Evolutionary conservation across 2,888 invertebrate species (phyloP), one percentile per base, ranked within the genome.

Genomic region (Caenorhabditis doughertyi): DNA sequence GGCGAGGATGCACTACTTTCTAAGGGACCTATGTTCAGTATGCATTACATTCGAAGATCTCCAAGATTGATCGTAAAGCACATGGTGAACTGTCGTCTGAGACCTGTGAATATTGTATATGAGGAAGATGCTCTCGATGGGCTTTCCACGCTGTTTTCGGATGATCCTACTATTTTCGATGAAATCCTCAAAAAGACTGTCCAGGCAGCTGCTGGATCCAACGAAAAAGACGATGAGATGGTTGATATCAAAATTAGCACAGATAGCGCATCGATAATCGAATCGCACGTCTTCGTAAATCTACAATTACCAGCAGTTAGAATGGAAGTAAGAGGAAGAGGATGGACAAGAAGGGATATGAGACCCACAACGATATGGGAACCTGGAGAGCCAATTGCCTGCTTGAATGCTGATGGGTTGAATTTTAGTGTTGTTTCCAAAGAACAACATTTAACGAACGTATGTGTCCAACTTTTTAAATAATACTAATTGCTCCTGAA

Each of bases 101-200:
- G 89, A 23, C 90, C 92, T 2, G 84, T 92, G 18, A 86, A 87
- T 39, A 84, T 91, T n/a, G 86, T 91, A 65, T 91, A 88, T 80
- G 91, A 91, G 58, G 89, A 91, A 51, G 82, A 74, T 21, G 85
- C 85, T 11, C 68, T 87, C 2, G 81, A 81, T 18, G 87, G 87
- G n/a, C 49, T 87, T 7, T 81, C 79, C n/a, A 83, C 81, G 1
- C 55, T 87, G 2, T 87, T 87, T 49, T 67, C 85, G 7, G 86
- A 86, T 65, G 84, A 86, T 77, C 81, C 83, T 0, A 49, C 60
- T 3, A 49, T 84, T 23, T 82, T 83, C 60, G 81, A 80, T 29
- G 76, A 80, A 51, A 64, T 80, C 16, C 42, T 72, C 39, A 71
- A 42, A 29, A 72, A 65, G 16, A 32, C 56, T 3, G 44, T 47